These are phyloP conservation scores for Aphelenchoides fujianensis DNA, from an alignment of 1,140 invertebrate species.

Conservation along the genomic window DNA sequence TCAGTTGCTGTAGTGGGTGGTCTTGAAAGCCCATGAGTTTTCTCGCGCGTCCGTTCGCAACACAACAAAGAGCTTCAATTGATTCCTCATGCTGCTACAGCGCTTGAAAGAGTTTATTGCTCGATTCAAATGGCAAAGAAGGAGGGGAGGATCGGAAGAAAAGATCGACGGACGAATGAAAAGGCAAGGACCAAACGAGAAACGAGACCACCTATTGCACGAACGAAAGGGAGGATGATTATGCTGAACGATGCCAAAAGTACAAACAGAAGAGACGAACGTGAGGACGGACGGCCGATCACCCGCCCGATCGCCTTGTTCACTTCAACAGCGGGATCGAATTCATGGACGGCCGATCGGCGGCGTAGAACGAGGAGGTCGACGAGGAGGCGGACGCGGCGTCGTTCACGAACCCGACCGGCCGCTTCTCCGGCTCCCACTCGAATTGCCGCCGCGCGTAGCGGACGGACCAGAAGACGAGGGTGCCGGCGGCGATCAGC, in stretches of 20 bases:
- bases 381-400: not conserved
- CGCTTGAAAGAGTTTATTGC: too few relatives aligned
- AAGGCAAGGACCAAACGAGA: not conserved
- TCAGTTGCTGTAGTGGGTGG: too few relatives aligned
- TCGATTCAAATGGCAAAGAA: too few relatives aligned
- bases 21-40: too few relatives aligned
- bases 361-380: not conserved
- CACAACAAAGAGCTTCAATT: too few relatives aligned
- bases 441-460: not conserved
- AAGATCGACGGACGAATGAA: not conserved
- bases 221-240: too few relatives aligned
- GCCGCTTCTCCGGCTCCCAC: not conserved
- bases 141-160: too few relatives aligned
- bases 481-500: not conserved
- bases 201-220: constrained; percentile 3
- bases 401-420: not conserved
- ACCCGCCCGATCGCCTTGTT: too few relatives aligned
- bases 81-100: too few relatives aligned
- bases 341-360: not conserved
- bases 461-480: not conserved
- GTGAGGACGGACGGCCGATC: too few relatives aligned
- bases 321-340: not conserved
- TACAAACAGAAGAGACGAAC: not conserved
- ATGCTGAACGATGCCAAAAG: too few relatives aligned
- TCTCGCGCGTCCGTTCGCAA: too few relatives aligned